Evolutionary conservation across 2,113 vertebrate species (phyloP), one percentile per base, ranked within the genome.

Genomic region (Cheirogaleus medius): DNA sequence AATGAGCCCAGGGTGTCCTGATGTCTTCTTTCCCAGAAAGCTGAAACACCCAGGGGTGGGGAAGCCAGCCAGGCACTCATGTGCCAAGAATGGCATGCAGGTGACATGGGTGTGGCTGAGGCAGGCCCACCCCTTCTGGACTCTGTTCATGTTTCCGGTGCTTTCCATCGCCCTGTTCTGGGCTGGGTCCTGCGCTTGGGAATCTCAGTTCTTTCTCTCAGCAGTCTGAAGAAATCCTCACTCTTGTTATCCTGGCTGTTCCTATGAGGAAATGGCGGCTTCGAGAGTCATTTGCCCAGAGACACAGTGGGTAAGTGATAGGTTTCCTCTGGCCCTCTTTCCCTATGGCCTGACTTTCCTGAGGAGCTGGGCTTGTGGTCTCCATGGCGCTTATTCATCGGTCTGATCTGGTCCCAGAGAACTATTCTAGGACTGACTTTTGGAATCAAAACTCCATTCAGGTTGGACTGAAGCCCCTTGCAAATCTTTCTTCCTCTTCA

Each of bases 161-260:
- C 3, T 58, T 49, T 74, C 86, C 6, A 1, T 0, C 1, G 5
- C 5, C 6, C 11, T 8, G 1, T 32, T 1, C 4, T n/a, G 23
- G 17, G 54, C 69, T 84, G 23, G 25, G 18, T 32, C 56, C 10
- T 64, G 15, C n/a, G 9, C 42, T 34, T 58, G 32, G 34, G 17
- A 42, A 18, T 63, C 47, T 90, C 37, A 64, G 10, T 39, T 94
- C 34, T 82, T 83, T 80, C 8, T 52, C 14, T 8, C 14, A 9
- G 32, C 1, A 9, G 7, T 37, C 8, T 27, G n/a, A 54, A n/a
- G 60, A 56, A 73, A 90, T 76, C 2, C 34, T 5, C n/a, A 54
- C 7, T 83, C 21, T 34, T 58, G 27, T 60, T 87, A 58, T 27
- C 34, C 74, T 69, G 63, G n/a, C 17, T 82, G 1, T 39, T 82